phyloP scores from a whole-genome alignment of 2,797 vertebrate genomes.

The Dallia pectoralis region DNA sequence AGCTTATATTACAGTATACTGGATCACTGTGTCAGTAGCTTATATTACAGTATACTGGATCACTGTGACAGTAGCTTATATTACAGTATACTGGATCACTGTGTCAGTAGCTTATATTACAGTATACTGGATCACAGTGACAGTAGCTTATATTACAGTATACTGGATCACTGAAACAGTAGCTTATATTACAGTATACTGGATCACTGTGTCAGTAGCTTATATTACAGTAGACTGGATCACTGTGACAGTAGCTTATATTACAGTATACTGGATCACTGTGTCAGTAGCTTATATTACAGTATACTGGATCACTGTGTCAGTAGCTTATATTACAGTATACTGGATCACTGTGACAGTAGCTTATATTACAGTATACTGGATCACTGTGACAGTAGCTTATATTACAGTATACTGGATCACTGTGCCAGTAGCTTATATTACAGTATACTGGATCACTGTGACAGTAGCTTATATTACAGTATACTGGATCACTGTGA shows the following conservation, averaged over 20 bases:
- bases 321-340: conserved; percentile 4
- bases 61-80: no score
- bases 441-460: not conserved
- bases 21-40: no score
- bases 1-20: not conserved
- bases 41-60: not conserved
- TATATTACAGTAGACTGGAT: not conserved
- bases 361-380: not conserved
- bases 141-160: conserved; percentile 4
- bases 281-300: not conserved
- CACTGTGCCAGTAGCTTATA: no score
- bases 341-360: no score
- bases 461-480: not conserved
- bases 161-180: no score
- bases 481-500: not conserved
- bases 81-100: not conserved
- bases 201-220: no score
- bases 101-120: not conserved
- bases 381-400: no score
- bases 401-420: not conserved
- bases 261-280: not conserved
- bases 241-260: no score
- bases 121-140: not conserved
- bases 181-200: not conserved
- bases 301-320: not conserved